A percentile compares a stretch with the other conserved stretches of the same genome.
Evolutionary conservation across 2,113 vertebrate species (phyloP).

Genomic region (Bufo bufo): DNA sequence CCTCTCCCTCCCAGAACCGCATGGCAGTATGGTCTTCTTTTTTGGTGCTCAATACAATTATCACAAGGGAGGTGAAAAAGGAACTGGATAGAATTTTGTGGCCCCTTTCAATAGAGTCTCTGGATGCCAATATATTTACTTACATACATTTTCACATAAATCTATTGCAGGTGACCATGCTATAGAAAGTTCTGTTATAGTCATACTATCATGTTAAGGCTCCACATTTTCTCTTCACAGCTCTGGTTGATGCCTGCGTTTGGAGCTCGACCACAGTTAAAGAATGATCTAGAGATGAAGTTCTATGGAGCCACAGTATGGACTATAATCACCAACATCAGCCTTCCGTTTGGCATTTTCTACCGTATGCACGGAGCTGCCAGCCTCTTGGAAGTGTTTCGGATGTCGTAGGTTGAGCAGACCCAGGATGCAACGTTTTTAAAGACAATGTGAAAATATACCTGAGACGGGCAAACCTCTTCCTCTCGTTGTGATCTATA

Average conservation of each 20-base stretch:
- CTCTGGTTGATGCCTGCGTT: slow-evolving; percentile 84
- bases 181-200: background rate
- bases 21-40: too few species aligned
- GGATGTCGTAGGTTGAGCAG: slow-evolving; percentile 65
- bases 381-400: slow-evolving; percentile 77
- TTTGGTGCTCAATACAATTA: too few species aligned
- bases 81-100: too few species aligned
- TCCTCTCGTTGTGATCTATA: background rate
- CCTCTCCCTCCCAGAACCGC: too few species aligned
- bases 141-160: too few species aligned
- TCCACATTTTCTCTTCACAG: slow-evolving; percentile 61
- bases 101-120: too few species aligned
- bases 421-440: background rate
- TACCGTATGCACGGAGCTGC: slow-evolving; percentile 83
- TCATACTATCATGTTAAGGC: background rate
- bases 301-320: slow-evolving; percentile 75
- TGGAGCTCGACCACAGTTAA: slow-evolving; percentile 79
- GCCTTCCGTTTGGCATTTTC: slow-evolving; percentile 80
- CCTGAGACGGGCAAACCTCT: too few species aligned
- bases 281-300: slow-evolving; percentile 67
- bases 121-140: too few species aligned
- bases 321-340: slow-evolving; percentile 75
- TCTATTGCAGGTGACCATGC: too few species aligned
- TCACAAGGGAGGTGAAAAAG: too few species aligned
- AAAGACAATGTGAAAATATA: background rate